These are phyloP conservation scores for Stegastes partitus DNA, from an alignment of 2,113 vertebrate species.

Conservation along the genomic window DNA sequence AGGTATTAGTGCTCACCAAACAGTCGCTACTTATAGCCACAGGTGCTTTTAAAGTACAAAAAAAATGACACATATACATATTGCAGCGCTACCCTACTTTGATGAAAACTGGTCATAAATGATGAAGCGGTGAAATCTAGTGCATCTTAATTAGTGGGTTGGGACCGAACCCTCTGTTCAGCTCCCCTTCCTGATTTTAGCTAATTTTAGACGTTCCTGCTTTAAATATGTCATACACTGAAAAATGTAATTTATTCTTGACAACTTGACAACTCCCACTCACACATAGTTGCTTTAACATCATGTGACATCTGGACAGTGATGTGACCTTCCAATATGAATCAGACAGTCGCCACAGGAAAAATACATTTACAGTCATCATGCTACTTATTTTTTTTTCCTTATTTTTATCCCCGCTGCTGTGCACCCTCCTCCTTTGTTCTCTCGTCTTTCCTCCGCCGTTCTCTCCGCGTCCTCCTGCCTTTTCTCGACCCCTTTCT, in stretches of 20 bases:
- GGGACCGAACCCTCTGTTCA: not conserved
- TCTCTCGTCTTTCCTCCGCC: not conserved
- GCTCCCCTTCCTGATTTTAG: not conserved
- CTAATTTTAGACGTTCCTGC: not conserved
- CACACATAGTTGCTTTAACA: constrained; percentile 38
- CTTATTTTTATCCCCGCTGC: not conserved
- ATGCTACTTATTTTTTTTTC: constrained; percentile 34
- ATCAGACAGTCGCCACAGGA: constrained; percentile 56
- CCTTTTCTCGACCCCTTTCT: constrained; percentile 32
- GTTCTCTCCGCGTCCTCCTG: not conserved
- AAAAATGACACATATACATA: not conserved
- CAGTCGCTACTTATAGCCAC: not conserved
- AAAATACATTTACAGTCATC: constrained; percentile 56
- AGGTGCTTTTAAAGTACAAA: not conserved
- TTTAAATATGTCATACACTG: not conserved
- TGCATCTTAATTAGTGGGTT: not conserved
- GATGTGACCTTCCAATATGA: constrained; percentile 61
- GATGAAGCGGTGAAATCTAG: not conserved
- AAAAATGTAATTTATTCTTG: constrained; percentile 46
- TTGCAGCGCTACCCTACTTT: too few species aligned
- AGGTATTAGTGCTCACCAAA: not conserved
- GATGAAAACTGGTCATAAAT: not conserved
- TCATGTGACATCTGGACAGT: constrained; percentile 60
- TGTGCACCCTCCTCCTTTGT: not conserved
- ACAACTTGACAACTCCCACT: constrained; percentile 27